Evolutionary conservation across 2,113 vertebrate species (phyloP).

Genomic region (Zapus hudsonius): DNA sequence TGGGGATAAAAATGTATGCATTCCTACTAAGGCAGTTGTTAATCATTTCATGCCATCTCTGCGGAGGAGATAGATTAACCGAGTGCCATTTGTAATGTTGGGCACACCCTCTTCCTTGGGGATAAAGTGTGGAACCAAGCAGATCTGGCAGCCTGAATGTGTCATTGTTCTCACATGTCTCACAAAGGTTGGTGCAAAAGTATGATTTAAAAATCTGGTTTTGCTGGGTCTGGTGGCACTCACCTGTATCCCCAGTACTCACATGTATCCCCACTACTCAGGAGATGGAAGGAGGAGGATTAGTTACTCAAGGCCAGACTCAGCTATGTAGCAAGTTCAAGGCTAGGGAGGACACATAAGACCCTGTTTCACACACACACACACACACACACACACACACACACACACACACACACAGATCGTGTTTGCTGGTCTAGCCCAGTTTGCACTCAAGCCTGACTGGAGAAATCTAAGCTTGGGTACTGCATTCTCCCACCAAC

Average conservation of each 20-base stretch:
- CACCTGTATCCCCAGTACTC: too few species aligned
- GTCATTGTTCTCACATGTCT: background rate
- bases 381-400: background rate
- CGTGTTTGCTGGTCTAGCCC: background rate
- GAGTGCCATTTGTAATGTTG: constrained; percentile 9
- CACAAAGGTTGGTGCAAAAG: background rate
- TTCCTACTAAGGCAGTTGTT: background rate
- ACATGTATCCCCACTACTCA: too few species aligned
- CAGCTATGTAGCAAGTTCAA: background rate
- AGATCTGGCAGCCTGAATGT: accelerated
- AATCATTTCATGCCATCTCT: constrained; percentile 32
- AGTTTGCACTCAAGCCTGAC: background rate
- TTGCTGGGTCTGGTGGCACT: background rate
- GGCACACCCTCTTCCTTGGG: background rate
- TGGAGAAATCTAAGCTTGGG: too few species aligned
- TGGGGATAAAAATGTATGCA: background rate
- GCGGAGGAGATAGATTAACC: background rate
- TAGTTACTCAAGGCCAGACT: background rate
- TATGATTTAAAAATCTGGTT: background rate
- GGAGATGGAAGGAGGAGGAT: background rate
- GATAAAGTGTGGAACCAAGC: background rate
- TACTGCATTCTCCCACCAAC: background rate
- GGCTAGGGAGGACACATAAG: background rate
- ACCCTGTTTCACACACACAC: background rate
- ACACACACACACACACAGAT: background rate